A percentile compares a stretch with the other conserved stretches of the same genome.
Conservation (phyloP, 2,113 vertebrate genomes). For the Hemiscyllium ocellatum region DNA sequence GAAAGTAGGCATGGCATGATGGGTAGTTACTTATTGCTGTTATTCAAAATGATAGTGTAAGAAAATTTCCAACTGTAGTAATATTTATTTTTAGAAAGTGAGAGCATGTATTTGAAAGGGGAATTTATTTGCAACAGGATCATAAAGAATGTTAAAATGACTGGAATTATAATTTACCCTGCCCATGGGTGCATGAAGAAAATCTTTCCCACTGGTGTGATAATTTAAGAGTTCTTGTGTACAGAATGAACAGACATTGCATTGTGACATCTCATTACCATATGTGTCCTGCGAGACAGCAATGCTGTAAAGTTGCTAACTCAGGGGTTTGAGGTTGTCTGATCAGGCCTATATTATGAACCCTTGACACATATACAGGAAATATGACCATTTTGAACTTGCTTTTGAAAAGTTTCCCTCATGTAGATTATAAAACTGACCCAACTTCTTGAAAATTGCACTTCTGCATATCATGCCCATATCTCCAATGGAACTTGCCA, state of each 20-base stretch:
- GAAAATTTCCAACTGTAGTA: not conserved
- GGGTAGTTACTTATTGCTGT: not conserved
- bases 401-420: too few species aligned
- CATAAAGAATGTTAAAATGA: slow-evolving; percentile 25
- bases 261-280: not conserved
- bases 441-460: too few species aligned
- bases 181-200: slow-evolving; percentile 5
- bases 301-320: not conserved
- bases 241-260: slow-evolving; percentile 11
- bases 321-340: not conserved
- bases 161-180: slow-evolving; percentile 16
- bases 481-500: too few species aligned
- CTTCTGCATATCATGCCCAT: too few species aligned
- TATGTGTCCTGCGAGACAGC: slow-evolving; percentile 3
- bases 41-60: slow-evolving; percentile 8
- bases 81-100: slow-evolving; percentile 17
- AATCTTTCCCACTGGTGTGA: slow-evolving; percentile 12
- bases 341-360: not conserved
- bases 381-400: not conserved
- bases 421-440: too few species aligned
- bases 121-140: slow-evolving; percentile 7
- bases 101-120: not conserved
- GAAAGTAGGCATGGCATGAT: not conserved
- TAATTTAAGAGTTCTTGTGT: slow-evolving; percentile 27
- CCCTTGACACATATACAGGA: not conserved